Evolutionary conservation across 2,888 invertebrate genomes (phyloP), one percentile per base, ranked within the genome.

Genomic region (Caenorhabditis plicata): DNA sequence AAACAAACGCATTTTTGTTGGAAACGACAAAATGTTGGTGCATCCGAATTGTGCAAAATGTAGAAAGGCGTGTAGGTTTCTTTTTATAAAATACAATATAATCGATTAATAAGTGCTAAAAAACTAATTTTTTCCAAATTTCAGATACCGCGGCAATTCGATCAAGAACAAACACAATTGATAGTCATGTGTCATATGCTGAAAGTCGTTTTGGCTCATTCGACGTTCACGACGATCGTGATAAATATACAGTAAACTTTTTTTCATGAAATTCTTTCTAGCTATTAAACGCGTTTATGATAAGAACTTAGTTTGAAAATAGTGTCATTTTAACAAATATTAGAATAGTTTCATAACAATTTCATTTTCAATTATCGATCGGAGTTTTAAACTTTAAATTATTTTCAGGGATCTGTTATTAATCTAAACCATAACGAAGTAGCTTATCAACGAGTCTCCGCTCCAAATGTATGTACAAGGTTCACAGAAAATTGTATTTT

Each of bases 391-490:
- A 36, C n/a, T n/a, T 17, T 9, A 26, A 54, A 49, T 51, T n/a
- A n/a, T n/a, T n/a, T n/a, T n/a, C 43, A 73, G 56, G 63, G 61
- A 8, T 46, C 62, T 25, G 62, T 72, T 26, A 66, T 75, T 42
- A 68, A 75, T 36, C 66, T 75, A 8, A 41, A 74, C 39, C 74
- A 75, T 48, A 58, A 71, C 48, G 74, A 75, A 36, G 74, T 75
- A 9, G 75, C 75, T 25, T 75, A 75, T 45, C 36, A 49, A 26
- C 66, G 73, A n/a, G n/a, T n/a, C n/a, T n/a, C n/a, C n/a, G n/a
- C n/a, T n/a, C n/a, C 7, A 33, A 33, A 38, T 4, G 4, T 13
- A 27, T 27, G 29, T n/a, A 27, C 29, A 27, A 27, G 13, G 29
- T 27, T 27, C 13, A 9, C 29, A 27, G 7, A 27, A 9, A 7